These are phyloP conservation scores for Festucalex cinctus DNA, from an alignment of 2,113 vertebrate species.

Conservation along the genomic window DNA sequence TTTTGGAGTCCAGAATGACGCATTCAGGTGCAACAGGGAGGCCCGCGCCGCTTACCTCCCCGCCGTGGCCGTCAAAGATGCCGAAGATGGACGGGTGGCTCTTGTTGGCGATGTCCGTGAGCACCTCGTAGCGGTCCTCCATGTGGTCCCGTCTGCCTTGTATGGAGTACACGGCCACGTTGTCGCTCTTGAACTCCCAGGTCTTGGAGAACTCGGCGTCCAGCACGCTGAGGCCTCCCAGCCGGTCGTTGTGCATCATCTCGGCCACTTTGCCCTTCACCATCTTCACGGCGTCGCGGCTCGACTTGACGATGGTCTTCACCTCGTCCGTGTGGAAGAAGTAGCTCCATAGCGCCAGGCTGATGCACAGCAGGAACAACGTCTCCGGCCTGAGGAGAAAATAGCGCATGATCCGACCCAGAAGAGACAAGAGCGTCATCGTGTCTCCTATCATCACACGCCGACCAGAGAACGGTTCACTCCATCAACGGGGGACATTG, in stretches of 20 bases:
- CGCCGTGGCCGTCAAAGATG: constrained; percentile 96
- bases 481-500: constrained; percentile 42
- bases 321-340: constrained; percentile 99
- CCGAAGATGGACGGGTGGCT: constrained; percentile 95
- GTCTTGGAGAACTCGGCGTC: constrained; percentile 96
- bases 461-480: constrained; percentile 53
- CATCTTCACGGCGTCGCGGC: constrained; percentile 96
- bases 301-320: constrained; percentile 97
- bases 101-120: constrained; percentile 91
- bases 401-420: constrained; percentile 99
- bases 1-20: background rate
- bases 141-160: constrained; percentile 96
- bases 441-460: constrained; percentile 98
- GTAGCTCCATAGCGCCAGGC: constrained; percentile 96
- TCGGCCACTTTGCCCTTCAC: constrained; percentile 97
- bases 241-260: constrained; percentile 93
- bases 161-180: constrained; percentile 95
- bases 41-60: constrained; percentile 81
- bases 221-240: constrained; percentile 88
- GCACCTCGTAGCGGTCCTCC: constrained; percentile 96
- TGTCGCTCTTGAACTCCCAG: constrained; percentile 94
- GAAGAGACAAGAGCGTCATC: constrained; percentile 98
- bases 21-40: background rate
- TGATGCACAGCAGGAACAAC: constrained; percentile 92
- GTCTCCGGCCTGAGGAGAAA: constrained; percentile 98